Base-by-base conservation (phyloP, 2,113 vertebrate genomes). In the Gadus macrocephalus region DNA sequence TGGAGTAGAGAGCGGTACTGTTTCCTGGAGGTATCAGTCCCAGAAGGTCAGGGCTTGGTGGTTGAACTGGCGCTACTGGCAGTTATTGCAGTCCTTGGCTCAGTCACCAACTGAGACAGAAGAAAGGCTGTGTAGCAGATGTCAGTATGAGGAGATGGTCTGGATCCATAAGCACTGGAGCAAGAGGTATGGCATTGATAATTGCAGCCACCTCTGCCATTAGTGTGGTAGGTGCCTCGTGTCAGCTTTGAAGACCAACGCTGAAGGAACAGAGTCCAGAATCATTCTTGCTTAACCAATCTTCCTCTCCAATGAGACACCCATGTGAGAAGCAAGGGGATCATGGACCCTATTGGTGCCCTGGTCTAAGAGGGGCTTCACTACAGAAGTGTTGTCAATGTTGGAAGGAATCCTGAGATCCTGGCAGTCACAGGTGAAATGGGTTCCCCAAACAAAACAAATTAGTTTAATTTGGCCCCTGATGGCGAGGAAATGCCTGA, bases 71-170 rank as follows among this genome's bases (percentile, higher is more conserved):
- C 62, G 38, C 66, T 70, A 71, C 27, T 73, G 75, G 16, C 14
- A 60, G 16, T 74, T 74, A 53, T 71, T 55, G 15, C 71, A 20
- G 61, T 77, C 55, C 28, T 53, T 74, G 20, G 59, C 31, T 8
- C n/a, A 77, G 27, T 71, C 53, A 17, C 67, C 71, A 68, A 71
- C 28, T 58, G 66, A 61, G 56, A 35, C 68, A 42, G 53, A 28
- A 59, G 15, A 6, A 2, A 22, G 1, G 9, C 27, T 64, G 64
- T 16, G 62, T 73, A 15, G 76, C 60, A 5, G 67, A 67, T 15
- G 56, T 78, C 12, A 78, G 71, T 59, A 78, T 59, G 53, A 74
- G 38, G 15, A 58, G 64, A 35, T 73, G 66, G 16, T 53, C 59
- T 14, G 72, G 19, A 19, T 74, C 72, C 22, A 60, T 53, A 16